Percentiles rank a stretch among this genome's conserved stretches.
Evolutionary conservation across 37 sponge, comb jelly and placozoan genomes (phyloP).

Genomic region (Hormiphora californensis): DNA sequence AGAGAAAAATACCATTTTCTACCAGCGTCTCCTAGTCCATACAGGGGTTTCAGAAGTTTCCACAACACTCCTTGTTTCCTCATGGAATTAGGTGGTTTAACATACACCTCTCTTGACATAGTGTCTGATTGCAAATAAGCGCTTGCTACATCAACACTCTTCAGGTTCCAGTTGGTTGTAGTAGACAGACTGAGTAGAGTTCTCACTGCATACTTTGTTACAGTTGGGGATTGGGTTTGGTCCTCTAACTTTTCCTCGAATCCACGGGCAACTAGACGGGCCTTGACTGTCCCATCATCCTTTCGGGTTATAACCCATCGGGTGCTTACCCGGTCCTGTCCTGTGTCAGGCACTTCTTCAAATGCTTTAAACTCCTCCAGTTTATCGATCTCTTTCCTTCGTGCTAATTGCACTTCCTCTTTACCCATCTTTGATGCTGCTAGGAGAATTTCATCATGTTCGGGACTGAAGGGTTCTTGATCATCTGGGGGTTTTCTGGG

Average conservation of each 20-base stretch:
- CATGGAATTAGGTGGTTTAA: constrained; percentile 16
- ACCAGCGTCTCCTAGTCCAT: constrained; percentile 7
- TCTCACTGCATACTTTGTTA: not conserved
- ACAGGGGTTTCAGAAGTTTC: constrained; percentile 7
- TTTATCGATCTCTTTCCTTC: too few species aligned
- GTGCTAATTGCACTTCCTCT: too few species aligned
- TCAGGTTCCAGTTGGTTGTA: not conserved
- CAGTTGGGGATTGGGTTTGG: not conserved
- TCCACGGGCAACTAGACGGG: not conserved
- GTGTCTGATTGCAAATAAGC: not conserved
- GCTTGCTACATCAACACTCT: not conserved
- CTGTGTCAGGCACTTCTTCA: not conserved
- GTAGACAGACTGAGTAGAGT: not conserved
- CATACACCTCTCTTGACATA: not conserved
- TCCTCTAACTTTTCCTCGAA: not conserved
- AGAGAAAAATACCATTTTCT: constrained; percentile 49
- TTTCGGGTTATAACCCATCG: constrained; percentile 12
- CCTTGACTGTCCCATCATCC: not conserved
- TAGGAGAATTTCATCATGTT: too few species aligned
- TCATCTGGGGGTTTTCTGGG: too few species aligned
- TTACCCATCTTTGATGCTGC: too few species aligned
- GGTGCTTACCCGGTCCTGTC: not conserved
- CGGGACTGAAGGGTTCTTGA: too few species aligned
- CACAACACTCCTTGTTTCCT: constrained; percentile 4
- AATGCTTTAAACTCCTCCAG: not conserved